These are phyloP conservation scores for Onchidella celtica DNA, from an alignment of 2,888 invertebrate genomes.

Conservation along the genomic window DNA sequence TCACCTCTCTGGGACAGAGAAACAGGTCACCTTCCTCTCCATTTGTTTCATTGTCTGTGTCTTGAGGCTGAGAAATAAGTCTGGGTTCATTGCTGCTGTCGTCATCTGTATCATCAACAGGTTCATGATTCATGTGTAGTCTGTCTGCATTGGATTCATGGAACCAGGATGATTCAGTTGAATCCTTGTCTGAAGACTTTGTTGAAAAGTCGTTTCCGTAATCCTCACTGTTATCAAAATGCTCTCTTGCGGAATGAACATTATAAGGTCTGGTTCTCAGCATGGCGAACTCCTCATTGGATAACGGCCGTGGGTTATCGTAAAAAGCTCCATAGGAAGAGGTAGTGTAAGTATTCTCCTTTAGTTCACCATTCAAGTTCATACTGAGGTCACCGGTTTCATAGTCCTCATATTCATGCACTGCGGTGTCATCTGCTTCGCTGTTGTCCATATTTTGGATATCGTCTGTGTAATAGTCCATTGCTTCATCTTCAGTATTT, in stretches of 20 bases:
- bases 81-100: background rate
- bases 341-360: background rate
- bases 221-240: background rate
- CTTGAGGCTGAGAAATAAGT: background rate
- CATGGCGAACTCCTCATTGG: background rate
- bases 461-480: no score
- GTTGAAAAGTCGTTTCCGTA: background rate
- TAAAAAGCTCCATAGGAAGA: background rate
- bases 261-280: constrained; percentile 32
- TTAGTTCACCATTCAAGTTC: no score
- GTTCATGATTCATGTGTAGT: background rate
- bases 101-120: background rate
- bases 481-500: no score
- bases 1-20: constrained; percentile 20
- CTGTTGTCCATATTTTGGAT: no score
- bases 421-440: no score
- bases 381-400: no score
- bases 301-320: constrained; percentile 39
- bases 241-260: background rate
- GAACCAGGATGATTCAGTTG: no score
- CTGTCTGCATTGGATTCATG: background rate
- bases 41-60: background rate
- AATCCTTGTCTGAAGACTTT: no score
- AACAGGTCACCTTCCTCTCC: background rate
- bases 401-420: no score